Evolutionary conservation across 2,888 invertebrate genomes (phyloP).

Genomic region (Trachelus iudaicus): DNA sequence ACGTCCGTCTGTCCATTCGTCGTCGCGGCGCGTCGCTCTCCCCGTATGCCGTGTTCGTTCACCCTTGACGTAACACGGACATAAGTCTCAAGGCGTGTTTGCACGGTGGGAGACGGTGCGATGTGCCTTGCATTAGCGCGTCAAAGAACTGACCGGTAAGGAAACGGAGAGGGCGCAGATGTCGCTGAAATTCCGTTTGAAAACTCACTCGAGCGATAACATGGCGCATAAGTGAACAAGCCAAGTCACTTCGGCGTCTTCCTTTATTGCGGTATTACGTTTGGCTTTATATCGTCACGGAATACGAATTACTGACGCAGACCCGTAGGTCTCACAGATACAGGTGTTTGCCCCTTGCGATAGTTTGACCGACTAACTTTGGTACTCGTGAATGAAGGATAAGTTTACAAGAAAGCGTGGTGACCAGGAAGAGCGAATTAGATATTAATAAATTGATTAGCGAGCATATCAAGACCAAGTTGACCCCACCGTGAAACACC

Average conservation of each 20-base stretch:
- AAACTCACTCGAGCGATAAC: conserved; percentile 61
- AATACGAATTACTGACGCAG: conserved; percentile 7
- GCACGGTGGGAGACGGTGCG: conserved; percentile 12
- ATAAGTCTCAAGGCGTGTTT: conserved; percentile 18
- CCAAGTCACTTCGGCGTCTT: conserved; percentile 62
- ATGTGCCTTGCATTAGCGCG: not conserved
- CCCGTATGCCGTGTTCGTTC: conserved; percentile 58
- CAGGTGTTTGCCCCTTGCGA: not conserved
- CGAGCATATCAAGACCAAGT: not conserved
- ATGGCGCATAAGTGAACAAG: conserved; percentile 64
- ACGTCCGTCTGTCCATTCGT: conserved; percentile 24
- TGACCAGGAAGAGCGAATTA: not conserved
- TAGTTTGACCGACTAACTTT: not conserved
- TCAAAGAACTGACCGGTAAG: conserved; percentile 38
- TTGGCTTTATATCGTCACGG: not conserved
- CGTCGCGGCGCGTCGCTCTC: not conserved
- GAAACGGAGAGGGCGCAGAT: conserved; percentile 59
- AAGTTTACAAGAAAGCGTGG: not conserved
- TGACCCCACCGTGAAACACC: not conserved
- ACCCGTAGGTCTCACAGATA: not conserved
- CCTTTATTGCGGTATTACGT: conserved; percentile 48
- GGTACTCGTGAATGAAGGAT: not conserved
- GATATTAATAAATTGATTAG: not conserved
- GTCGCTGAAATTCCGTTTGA: conserved; percentile 63
- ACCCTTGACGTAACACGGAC: conserved; percentile 48